phyloP scores from a whole-genome alignment of 2,888 invertebrate species.

The Diogma glabrata region DNA sequence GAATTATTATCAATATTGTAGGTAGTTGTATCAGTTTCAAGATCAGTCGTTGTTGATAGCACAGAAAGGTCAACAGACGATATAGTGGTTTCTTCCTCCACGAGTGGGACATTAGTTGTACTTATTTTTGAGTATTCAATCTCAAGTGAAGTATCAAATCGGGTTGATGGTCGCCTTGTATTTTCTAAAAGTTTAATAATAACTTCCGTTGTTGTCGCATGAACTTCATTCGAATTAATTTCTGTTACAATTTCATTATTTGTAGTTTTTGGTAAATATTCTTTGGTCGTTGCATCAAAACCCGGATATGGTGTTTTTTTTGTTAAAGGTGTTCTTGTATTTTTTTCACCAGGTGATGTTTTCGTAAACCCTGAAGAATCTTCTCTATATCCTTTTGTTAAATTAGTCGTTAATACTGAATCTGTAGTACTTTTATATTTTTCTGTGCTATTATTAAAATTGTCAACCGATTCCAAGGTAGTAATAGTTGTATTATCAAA shows the following conservation, averaged over 20 bases:
- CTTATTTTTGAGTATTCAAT: conserved; percentile 23
- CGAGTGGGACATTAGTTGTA: conserved; percentile 18
- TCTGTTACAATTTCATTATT: neutral
- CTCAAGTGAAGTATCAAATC: conserved; percentile 34
- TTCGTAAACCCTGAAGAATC: conserved; percentile 35
- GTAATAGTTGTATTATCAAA: conserved; percentile 19
- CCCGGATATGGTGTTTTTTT: conserved; percentile 22
- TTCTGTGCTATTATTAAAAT: conserved; percentile 12
- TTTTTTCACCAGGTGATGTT: conserved; percentile 16
- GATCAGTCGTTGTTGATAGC: conserved; percentile 24
- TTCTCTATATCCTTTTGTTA: conserved; percentile 34
- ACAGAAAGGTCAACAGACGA: conserved; percentile 14
- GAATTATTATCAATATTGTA: conserved; percentile 17
- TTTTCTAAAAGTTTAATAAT: conserved; percentile 18
- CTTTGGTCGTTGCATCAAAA: conserved; percentile 27
- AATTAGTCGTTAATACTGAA: conserved; percentile 26
- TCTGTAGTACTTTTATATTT: conserved; percentile 16
- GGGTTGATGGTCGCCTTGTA: conserved; percentile 26
- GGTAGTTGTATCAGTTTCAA: conserved; percentile 22
- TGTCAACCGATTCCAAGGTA: neutral
- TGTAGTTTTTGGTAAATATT: neutral
- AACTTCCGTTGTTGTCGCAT: conserved; percentile 11
- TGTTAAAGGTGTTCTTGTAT: conserved; percentile 14
- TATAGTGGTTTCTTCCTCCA: conserved; percentile 16
- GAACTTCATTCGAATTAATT: no score